Base-by-base conservation (phyloP, 2,888 invertebrate genomes). In the Amphimallon solstitiale region DNA sequence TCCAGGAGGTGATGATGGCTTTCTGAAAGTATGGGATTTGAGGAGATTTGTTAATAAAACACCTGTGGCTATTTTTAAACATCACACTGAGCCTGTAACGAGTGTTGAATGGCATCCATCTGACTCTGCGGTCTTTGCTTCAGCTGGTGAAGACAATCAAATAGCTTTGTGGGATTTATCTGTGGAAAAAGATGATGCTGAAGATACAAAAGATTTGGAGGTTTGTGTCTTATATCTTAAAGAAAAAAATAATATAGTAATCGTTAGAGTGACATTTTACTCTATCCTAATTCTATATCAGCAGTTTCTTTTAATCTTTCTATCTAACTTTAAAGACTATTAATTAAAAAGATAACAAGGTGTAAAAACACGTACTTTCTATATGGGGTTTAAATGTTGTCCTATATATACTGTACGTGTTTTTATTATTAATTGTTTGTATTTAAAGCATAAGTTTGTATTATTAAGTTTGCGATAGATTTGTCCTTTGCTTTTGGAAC, bases 51-150 rank as follows among this genome's bases (percentile, higher is more conserved):
- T 90, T 71, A 86, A 85, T 23, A 86, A 90, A 83, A 89, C 88
- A 49, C 91, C 97, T 3, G 92, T 97, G 2, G 98, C 97, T 0
- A 90, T 91, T 34, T 97, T 99, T 80, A 97, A 97, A 80, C 97
- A 99, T 80, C 99, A 99, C 82, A 92, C 91, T 2, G 92, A 90
- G 46, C 94, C 97, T 1, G 90, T 99, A 62, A 98, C 97, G 0
- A 96, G 97, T 0, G 92, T 99, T 3, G 96, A 99, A 82, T 99
- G 99, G 99, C 93, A 95, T 84, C 96, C 95, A 69, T 87, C 87
- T 1, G 99, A 99, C 80, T 89, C 92, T 0, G 94, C 97, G 21
- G 94, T 98, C 3, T 90, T 99, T 75, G 97, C 97, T 1, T 95
- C 97, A 0, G 92, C 89, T 2, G 97, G 97, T 0, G 92, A 93